Conservation (phyloP, 2,888 invertebrate species). For the Dicranocentrus wangi region DNA sequence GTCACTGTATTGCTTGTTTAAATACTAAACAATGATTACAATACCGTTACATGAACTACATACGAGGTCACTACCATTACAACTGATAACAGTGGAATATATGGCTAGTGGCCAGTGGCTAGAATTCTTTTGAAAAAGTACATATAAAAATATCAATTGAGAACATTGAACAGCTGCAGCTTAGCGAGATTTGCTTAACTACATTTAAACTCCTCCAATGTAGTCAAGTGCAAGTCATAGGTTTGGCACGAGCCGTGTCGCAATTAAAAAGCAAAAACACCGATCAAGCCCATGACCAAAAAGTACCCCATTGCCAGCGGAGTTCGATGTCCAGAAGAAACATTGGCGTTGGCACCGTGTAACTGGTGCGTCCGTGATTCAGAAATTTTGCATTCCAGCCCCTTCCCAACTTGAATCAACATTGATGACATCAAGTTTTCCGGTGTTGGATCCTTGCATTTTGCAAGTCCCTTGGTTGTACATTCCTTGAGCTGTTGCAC, state of each 20-base stretch:
- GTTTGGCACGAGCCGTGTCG: constrained; percentile 23
- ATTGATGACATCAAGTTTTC: constrained; percentile 71
- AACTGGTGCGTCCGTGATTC: constrained; percentile 12
- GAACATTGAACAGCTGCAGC: not conserved
- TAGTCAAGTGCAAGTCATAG: too few relatives aligned
- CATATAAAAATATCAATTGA: constrained; percentile 34
- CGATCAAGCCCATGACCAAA: not conserved
- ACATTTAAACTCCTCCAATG: too few relatives aligned
- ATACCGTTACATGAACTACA: too few relatives aligned
- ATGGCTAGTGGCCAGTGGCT: too few relatives aligned
- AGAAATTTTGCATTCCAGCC: constrained; percentile 62
- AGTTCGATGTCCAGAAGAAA: not conserved
- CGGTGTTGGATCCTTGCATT: constrained; percentile 70
- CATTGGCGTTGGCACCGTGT: not conserved
- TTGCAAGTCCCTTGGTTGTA: constrained; percentile 54
- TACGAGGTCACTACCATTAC: too few relatives aligned
- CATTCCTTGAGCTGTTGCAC: constrained; percentile 67
- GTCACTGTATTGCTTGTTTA: too few relatives aligned
- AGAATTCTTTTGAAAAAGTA: too few relatives aligned
- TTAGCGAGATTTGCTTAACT: too few relatives aligned
- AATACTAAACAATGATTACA: too few relatives aligned
- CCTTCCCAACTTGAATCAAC: constrained; percentile 68
- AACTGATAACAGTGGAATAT: too few relatives aligned
- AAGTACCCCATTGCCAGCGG: not conserved
- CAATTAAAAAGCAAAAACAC: constrained; percentile 32